Evolutionary conservation across 2,888 invertebrate species (phyloP).

Genomic region (Mimachlamys varia): DNA sequence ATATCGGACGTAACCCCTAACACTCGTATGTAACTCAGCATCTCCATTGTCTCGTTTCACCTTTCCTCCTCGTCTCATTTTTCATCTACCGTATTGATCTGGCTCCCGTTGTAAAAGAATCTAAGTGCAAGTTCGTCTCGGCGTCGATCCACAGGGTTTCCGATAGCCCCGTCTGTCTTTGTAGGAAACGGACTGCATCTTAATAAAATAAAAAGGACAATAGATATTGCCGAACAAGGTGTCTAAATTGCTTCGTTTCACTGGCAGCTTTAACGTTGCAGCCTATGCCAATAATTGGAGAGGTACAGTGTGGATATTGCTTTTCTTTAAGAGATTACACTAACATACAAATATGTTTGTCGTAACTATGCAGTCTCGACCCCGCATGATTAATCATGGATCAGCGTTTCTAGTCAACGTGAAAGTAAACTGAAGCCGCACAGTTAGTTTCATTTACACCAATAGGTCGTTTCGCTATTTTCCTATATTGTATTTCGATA

Average conservation of each 20-base stretch:
- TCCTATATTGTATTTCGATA: conserved; percentile 34
- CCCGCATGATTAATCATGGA: background rate
- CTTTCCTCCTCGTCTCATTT: background rate
- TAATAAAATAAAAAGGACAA: background rate
- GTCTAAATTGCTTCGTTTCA: background rate
- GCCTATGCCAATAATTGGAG: background rate
- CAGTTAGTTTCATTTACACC: background rate
- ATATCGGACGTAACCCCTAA: background rate
- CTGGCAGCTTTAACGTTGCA: background rate
- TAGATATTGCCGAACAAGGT: background rate
- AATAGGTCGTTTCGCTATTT: conserved; percentile 22
- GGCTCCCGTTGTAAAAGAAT: background rate
- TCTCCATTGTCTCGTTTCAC: conserved; percentile 3
- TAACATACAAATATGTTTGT: background rate
- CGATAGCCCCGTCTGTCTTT: background rate
- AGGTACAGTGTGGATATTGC: background rate
- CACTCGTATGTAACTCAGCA: background rate
- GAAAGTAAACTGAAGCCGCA: background rate
- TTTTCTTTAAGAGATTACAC: background rate
- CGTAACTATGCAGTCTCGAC: background rate
- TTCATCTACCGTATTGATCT: background rate
- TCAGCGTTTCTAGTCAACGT: background rate
- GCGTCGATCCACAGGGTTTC: background rate
- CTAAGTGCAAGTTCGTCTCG: background rate
- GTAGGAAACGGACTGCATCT: background rate